Evolutionary conservation across 2,113 vertebrate genomes (phyloP).

Genomic region (Stictonetta naevosa): DNA sequence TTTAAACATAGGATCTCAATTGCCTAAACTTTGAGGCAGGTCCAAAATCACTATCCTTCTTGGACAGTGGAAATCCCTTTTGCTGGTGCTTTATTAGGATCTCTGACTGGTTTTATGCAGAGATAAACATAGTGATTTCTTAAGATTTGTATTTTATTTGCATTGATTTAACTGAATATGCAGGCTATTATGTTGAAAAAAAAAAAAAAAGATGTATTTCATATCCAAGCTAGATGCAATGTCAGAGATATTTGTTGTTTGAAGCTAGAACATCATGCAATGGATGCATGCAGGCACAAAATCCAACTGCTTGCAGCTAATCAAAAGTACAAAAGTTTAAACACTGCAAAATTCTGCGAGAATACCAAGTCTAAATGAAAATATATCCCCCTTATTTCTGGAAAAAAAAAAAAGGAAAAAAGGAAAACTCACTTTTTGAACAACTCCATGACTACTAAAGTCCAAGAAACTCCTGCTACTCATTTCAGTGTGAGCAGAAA

Average conservation of each 20-base stretch:
- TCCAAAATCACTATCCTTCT: background rate
- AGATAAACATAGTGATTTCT: background rate
- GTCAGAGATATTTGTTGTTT: rapidly evolving
- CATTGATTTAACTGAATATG: background rate
- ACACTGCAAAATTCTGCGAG: background rate
- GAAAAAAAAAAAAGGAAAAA: background rate
- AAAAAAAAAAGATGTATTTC: background rate
- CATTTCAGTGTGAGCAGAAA: background rate
- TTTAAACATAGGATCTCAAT: background rate
- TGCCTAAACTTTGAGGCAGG: background rate
- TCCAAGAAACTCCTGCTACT: background rate
- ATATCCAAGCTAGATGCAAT: background rate
- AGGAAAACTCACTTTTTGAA: background rate
- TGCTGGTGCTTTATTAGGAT: background rate
- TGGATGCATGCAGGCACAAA: background rate
- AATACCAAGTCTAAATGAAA: background rate
- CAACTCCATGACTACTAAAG: background rate
- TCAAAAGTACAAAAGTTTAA: background rate
- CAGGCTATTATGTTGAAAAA: background rate
- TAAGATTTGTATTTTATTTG: background rate
- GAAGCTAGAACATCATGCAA: background rate
- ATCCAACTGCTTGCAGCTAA: background rate
- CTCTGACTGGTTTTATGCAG: background rate
- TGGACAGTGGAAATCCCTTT: background rate
- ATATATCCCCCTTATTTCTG: background rate